Percentiles rank a stretch among this genome's conserved stretches.
Evolutionary conservation across 2,797 vertebrate species (phyloP).

Genomic region (Rhynchonycteris naso): DNA sequence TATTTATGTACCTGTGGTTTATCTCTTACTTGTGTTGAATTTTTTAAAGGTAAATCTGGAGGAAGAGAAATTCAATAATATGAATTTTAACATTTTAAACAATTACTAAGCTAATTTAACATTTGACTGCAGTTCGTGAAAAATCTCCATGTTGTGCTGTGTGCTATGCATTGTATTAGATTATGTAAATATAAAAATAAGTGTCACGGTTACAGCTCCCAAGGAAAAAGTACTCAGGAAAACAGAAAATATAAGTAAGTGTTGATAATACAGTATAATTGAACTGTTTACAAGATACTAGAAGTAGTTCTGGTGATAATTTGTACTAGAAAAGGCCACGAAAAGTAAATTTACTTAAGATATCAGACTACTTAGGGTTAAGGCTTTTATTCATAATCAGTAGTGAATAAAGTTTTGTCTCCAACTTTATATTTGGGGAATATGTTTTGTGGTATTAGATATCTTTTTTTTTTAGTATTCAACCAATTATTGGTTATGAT

Average conservation of each 20-base stretch:
- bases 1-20: not conserved
- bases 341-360: not conserved
- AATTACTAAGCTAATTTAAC: not conserved
- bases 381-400: not conserved
- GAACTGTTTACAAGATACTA: not conserved
- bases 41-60: not conserved
- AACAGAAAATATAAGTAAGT: not conserved
- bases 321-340: not conserved
- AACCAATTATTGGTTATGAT: not conserved
- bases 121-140: not conserved
- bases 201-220: not conserved
- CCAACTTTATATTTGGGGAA: not conserved
- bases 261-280: not conserved
- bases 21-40: not conserved
- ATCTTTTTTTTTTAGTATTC: not conserved
- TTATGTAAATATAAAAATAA: not conserved
- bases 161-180: not conserved
- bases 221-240: not conserved
- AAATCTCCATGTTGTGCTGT: not conserved
- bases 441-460: not conserved
- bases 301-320: not conserved
- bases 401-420: slow-evolving; percentile 38
- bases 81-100: not conserved
- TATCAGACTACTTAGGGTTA: not conserved
- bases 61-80: not conserved